phyloP scores from a whole-genome alignment of 2,797 vertebrate species.

The Eremophila alpestris region DNA sequence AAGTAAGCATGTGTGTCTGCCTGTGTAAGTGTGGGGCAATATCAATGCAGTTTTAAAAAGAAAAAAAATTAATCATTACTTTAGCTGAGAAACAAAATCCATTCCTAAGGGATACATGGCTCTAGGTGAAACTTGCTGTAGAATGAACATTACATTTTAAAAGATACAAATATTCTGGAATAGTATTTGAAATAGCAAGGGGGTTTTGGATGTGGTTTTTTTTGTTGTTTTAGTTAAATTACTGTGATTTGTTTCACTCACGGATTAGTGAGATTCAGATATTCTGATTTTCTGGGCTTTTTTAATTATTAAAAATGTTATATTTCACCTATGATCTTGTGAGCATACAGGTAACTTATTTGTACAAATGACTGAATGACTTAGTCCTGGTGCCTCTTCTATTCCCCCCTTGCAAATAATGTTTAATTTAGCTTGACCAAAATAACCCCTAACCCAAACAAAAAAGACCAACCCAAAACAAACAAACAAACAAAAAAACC shows the following conservation, averaged over 20 bases:
- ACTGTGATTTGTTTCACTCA: background rate
- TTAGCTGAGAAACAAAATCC: background rate
- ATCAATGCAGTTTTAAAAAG: background rate
- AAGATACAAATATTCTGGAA: background rate
- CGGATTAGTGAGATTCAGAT: background rate
- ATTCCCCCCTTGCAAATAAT: background rate
- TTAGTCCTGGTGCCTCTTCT: background rate
- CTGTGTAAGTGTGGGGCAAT: background rate
- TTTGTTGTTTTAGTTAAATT: background rate
- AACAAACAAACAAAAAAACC: too few relatives aligned
- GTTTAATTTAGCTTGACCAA: background rate
- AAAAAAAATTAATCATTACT: background rate
- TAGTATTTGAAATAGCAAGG: background rate
- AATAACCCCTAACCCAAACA: background rate
- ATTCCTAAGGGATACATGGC: background rate
- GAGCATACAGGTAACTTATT: background rate
- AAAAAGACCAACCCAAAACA: background rate
- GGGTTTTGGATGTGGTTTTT: background rate
- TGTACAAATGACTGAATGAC: background rate
- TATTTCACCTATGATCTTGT: background rate
- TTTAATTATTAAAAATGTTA: background rate
- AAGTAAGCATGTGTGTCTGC: background rate
- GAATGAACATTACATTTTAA: background rate
- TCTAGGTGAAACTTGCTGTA: background rate
- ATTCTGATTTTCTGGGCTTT: background rate